Base-by-base conservation (phyloP, 1,140 invertebrate species). In the Platorchestia sp. region DNA sequence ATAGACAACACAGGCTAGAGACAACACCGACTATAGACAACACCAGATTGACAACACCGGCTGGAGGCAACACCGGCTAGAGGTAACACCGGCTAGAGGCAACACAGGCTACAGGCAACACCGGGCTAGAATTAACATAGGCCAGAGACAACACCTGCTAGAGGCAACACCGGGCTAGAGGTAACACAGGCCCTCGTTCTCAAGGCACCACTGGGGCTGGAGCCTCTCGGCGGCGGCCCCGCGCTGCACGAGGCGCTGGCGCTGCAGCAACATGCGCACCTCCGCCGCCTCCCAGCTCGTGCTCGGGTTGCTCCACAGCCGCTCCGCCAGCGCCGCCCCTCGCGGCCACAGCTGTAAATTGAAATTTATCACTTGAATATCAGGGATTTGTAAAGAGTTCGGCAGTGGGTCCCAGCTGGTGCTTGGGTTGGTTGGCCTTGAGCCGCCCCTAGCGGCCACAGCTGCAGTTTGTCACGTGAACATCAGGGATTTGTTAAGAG, bases 281-380 rank as follows among this genome's bases (percentile, higher is more conserved):
- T 98, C 98, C 7, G 98, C 98, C 95, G 97, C 97, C n/a, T 96
- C 87, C 3, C 97, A 97, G 27, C 97, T 97, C 0, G 97, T 97
- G 22, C 96, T 96, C 0, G 98, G 98, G 97, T 98, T 98, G 0
- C 98, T 97, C 98, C 98, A 99, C 19, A 99, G 97, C 86, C 98
- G 97, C 97, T 99, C 98, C 0, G 98, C 98, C 0, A 98, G 98
- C 0, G 98, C 98, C 10, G 98, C 90, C 16, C 93, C 95, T 0
- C 96, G 95, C 6, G 96, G 96, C 96, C 96, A 96, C 89, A 96
- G 51, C 96, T 96, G 95, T 0, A 95, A 16, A 40, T 47, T 10
- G 89, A 10, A 36, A 44, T 0, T n/a, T 10, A 47, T 93, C 40
- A 40, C 16, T 86, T 36, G 53, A 75, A 75, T 75, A 75, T 75